Base-by-base conservation (phyloP, 2,113 vertebrate genomes). In the Cygnus buccinator region DNA sequence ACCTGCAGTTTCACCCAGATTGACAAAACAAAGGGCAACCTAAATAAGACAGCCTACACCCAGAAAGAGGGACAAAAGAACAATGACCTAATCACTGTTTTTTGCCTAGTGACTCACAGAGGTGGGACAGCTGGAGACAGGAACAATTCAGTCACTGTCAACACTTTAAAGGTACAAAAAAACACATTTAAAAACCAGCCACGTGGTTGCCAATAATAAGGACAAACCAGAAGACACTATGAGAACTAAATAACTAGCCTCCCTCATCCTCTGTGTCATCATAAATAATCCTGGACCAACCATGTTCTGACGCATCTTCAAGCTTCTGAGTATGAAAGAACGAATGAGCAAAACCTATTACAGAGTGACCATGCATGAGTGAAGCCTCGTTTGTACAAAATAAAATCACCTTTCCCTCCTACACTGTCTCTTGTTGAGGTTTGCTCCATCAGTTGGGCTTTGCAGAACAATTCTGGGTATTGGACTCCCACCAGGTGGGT, bases 61-160 rank as follows among this genome's bases (percentile, higher is more conserved):
- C 83, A 84, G 62, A 84, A 44, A 81, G 68, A 80, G 35, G 85
- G 31, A 90, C 72, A 78, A 86, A 95, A 89, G 76, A 83, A 58
- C 59, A 77, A 35, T n/a, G 54, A 83, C 7, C 72, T 92, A 80
- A 71, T 71, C 68, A 63, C 55, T 46, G 44, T 0, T 89, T 94
- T 94, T 94, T 67, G 11, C 10, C 17, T 55, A 43, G 35, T 93
- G 79, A 86, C 37, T 93, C 83, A 87, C 37, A 63, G 57, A 90
- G 80, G 61, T 84, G 84, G 46, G 73, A 93, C 76, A 77, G 44
- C 20, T 11, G 70, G 63, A 90, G 78, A 70, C 26, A 87, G 9
- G 57, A 84, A 87, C 0, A 0, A 83, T 70, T 77, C 11, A 46
- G 15, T 63, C n/a, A 41, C 4, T 43, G 48, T 22, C 44, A 85